Evolutionary conservation across 2,888 invertebrate species (phyloP).

Genomic region (Leptinotarsa tumamoca): DNA sequence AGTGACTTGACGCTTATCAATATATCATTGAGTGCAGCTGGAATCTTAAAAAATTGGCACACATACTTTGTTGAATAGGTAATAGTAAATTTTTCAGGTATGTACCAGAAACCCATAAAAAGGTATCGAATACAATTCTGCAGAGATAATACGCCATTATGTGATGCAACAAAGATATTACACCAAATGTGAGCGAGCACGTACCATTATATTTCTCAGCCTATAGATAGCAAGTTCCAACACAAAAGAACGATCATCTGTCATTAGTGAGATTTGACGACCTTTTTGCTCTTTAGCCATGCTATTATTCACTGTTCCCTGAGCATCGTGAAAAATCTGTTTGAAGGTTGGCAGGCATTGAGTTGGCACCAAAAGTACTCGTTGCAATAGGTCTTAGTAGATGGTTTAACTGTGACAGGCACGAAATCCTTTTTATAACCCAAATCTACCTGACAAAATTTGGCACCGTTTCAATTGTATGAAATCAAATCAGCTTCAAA

Average conservation of each 20-base stretch:
- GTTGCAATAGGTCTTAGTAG: background rate
- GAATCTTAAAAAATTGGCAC: too few species aligned
- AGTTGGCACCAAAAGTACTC: constrained; percentile 1
- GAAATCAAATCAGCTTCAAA: too few species aligned
- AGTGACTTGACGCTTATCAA: too few species aligned
- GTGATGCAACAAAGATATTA: constrained; percentile 16
- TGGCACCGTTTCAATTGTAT: background rate
- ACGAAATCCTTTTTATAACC: background rate
- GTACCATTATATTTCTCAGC: background rate
- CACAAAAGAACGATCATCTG: constrained; percentile 27
- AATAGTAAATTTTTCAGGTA: too few species aligned
- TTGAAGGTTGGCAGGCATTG: background rate
- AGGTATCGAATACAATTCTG: background rate
- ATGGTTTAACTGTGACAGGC: background rate
- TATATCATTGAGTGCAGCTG: too few species aligned
- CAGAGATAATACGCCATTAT: background rate
- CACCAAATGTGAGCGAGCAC: constrained; percentile 18
- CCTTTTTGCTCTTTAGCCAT: background rate
- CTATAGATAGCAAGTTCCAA: constrained; percentile 3
- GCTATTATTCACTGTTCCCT: constrained; percentile 1
- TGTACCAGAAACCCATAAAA: background rate
- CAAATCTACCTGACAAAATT: background rate
- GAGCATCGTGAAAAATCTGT: background rate
- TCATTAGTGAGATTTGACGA: constrained; percentile 18
- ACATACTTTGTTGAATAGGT: too few species aligned